Conservation (phyloP, 2,113 vertebrate species). For the Hippocampus barbouri region DNA sequence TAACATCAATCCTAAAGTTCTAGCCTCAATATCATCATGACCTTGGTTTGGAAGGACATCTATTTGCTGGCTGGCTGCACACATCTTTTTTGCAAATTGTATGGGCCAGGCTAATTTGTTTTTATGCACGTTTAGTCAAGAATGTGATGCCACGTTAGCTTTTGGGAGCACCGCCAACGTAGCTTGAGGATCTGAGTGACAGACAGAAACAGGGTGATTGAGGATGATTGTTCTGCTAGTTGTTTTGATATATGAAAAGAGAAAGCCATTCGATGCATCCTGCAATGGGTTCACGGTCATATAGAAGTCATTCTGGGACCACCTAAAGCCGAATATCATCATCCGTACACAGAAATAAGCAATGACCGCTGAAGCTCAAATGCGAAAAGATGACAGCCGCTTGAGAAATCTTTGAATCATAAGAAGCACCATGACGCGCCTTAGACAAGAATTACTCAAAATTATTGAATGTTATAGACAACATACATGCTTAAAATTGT, state of each 20-base stretch:
- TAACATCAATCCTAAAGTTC: constrained; percentile 75
- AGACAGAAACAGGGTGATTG: constrained; percentile 71
- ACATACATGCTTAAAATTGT: constrained; percentile 3
- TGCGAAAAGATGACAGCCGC: constrained; percentile 13
- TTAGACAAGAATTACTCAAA: constrained; percentile 16
- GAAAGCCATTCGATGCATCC: constrained; percentile 45
- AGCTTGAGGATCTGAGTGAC: constrained; percentile 59
- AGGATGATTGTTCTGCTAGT: constrained; percentile 67
- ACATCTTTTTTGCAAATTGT: constrained; percentile 77
- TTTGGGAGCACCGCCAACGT: constrained; percentile 61
- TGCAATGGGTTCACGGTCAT: constrained; percentile 52
- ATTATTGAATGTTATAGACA: constrained; percentile 11
- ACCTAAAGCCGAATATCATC: constrained; percentile 62
- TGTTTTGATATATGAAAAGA: constrained; percentile 67
- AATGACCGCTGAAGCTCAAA: constrained; percentile 54
- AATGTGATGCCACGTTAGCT: constrained; percentile 71
- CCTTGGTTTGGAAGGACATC: constrained; percentile 77
- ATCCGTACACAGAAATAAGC: constrained; percentile 49
- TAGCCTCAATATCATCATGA: constrained; percentile 68
- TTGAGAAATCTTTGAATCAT: constrained; percentile 20
- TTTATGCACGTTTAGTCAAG: constrained; percentile 78
- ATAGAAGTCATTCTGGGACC: constrained; percentile 59
- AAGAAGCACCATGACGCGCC: constrained; percentile 5
- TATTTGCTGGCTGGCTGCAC: constrained; percentile 77
- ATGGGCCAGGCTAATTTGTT: constrained; percentile 76